phyloP scores from a whole-genome alignment of 2,888 invertebrate species.

The Plebejus melissa region DNA sequence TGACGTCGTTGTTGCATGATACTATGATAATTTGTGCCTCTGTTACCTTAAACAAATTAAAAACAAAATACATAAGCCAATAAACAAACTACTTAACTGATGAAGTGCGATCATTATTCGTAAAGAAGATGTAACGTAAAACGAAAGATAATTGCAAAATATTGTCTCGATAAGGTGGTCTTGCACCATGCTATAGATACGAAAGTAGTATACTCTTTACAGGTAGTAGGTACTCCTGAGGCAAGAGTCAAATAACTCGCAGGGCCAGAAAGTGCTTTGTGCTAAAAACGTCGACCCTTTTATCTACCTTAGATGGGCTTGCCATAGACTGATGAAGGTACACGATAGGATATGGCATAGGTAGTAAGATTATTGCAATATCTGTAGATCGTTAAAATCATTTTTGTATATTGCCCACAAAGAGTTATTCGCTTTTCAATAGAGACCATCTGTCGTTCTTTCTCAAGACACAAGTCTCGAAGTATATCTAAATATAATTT shows the following conservation, averaged over 20 bases:
- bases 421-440: too few species aligned
- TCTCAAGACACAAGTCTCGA: too few species aligned
- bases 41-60: too few species aligned
- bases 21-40: not conserved
- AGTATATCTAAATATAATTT: too few species aligned
- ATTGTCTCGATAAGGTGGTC: slow-evolving; percentile 3
- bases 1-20: too few species aligned
- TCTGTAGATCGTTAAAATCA: not conserved
- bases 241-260: slow-evolving; percentile 71
- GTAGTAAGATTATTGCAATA: not conserved
- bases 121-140: slow-evolving; percentile 42
- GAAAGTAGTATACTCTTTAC: not conserved
- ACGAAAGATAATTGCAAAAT: not conserved
- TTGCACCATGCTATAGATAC: not conserved
- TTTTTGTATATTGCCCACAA: not conserved
- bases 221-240: slow-evolving; percentile 48
- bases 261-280: slow-evolving; percentile 75
- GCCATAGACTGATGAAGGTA: slow-evolving; percentile 51
- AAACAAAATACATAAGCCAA: not conserved
- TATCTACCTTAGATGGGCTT: slow-evolving; percentile 68
- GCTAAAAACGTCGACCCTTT: slow-evolving; percentile 76
- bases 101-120: slow-evolving; percentile 57
- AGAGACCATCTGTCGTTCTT: too few species aligned
- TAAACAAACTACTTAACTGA: not conserved
- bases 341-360: not conserved